Base-by-base conservation (phyloP, 2,797 vertebrate species). In the Tolypeutes matacus region DNA sequence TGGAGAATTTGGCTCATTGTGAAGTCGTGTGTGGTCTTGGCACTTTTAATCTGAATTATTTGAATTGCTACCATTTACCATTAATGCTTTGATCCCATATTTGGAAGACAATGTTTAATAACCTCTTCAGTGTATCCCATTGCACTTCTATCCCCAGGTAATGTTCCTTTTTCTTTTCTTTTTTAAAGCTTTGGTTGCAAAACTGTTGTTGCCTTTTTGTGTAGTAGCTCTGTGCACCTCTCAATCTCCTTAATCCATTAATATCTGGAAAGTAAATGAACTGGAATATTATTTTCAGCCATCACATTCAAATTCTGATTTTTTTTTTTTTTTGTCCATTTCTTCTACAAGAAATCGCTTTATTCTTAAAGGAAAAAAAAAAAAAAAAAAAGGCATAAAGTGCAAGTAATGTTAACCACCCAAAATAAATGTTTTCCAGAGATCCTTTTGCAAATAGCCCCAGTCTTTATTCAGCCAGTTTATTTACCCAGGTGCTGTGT, bases 401-500 rank as follows among this genome's bases (percentile, higher is more conserved):
- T 94, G 67, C 91, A 92, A 75, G 53, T 95, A 96, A 94, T n/a
- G 14, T 94, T 91, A 93, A 81, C 53, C 91, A 94, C 25, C 82
- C 86, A 34, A 96, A 96, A 96, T 69, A 97, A 97, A 97, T 97
- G 93, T 95, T 98, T 97, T 97, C 97, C 97, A 98, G 98, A 98
- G 98, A 97, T 97, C 95, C 73, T 97, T 97, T 95, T 96, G 93
- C 89, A 98, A 94, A 98, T 94, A 96, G 83, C 91, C 70, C 70
- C 15, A 56, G 89, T n/a, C 96, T 98, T 98, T 97, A 98, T 69
- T 88, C 92, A 89, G 93, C 89, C 96, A 97, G 39, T 83, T 77
- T 98, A 97, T 98, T 98, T 98, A 98, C 56, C 95, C 98, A 98
- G 98, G 98, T 98, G 98, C 97, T 96, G 56, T 72, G 96, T 98